A percentile compares a stretch with the other conserved stretches of the same genome.
phyloP scores from a whole-genome alignment of 2,888 invertebrate genomes.

The Erpobdella octoculata region DNA sequence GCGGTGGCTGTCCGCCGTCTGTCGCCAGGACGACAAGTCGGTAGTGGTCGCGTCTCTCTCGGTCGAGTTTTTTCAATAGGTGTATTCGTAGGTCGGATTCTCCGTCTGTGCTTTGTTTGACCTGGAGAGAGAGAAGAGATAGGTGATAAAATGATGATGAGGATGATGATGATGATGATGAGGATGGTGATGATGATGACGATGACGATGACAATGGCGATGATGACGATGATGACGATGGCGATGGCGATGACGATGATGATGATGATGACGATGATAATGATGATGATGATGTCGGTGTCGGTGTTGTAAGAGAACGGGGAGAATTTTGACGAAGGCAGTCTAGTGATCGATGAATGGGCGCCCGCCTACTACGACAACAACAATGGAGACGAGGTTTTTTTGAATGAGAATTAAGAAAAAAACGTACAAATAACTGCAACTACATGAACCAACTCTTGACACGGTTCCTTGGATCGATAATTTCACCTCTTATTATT shows the following conservation, averaged over 20 bases:
- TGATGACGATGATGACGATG: conserved; percentile 26
- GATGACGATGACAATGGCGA: not conserved
- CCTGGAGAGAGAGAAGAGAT: not conserved
- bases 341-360: too few relatives aligned
- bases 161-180: not conserved
- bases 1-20: conserved; percentile 35
- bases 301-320: too few relatives aligned
- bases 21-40: conserved; percentile 33
- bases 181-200: not conserved
- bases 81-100: conserved; percentile 35
- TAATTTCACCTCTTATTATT: too few relatives aligned
- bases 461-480: not conserved
- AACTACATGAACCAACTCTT: too few relatives aligned
- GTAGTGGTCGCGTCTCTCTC: conserved; percentile 35
- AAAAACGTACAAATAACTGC: too few relatives aligned
- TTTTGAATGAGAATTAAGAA: too few relatives aligned
- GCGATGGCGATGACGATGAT: conserved; percentile 27
- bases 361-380: too few relatives aligned
- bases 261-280: conserved; percentile 30
- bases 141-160: too few relatives aligned
- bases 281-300: conserved; percentile 26
- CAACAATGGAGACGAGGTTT: too few relatives aligned
- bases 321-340: too few relatives aligned
- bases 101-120: conserved; percentile 31
- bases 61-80: conserved; percentile 34